Base-by-base conservation (phyloP, 2,797 vertebrate species). In the Lates japonicus region DNA sequence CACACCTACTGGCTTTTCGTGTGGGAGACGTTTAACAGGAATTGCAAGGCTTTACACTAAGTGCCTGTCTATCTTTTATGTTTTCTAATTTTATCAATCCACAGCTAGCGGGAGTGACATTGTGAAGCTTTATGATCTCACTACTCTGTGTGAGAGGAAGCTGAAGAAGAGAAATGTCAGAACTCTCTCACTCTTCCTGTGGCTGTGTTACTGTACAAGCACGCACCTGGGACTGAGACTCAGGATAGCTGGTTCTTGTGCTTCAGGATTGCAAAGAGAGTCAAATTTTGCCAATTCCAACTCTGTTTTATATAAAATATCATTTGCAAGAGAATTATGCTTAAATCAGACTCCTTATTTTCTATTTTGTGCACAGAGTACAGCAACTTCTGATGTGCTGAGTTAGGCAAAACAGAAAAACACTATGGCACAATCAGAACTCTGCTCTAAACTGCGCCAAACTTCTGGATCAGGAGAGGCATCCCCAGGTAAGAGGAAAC, bases 1-100 rank as follows among this genome's bases (percentile, higher is more conserved):
- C 98, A 99, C 87, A 99, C 98, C 4, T 99, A 99, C 25, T 99
- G 98, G 98, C 95, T 99, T 17, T 99, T 99, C 92, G 98, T n/a
- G 98, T 98, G 54, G 84, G 87, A 60, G 16, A 63, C 6, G 7
- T n/a, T n/a, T n/a, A 54, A 42, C 20, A 46, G 5, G 3, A 19
- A 44, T 29, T 74, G 20, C 49, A 37, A 33, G 4, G 41, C 33
- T 39, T 8, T 62, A 11, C 1, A 3, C 7, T 13, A 0, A 62
- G n/a, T 10, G 2, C 7, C 29, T 1, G 10, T 49, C 54, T 54
- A 3, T 20, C 20, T 11, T 29, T 52, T 0, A 59, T 54, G 14
- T 41, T 68, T 69, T 69, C 2, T 79, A 2, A 57, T 78, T 20
- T 65, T 35, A 25, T 74, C 78, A 59, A 66, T 84, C 93, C 83